phyloP scores from a whole-genome alignment of 64 coral and sea anemone genomes.

The Montipora cactus region DNA sequence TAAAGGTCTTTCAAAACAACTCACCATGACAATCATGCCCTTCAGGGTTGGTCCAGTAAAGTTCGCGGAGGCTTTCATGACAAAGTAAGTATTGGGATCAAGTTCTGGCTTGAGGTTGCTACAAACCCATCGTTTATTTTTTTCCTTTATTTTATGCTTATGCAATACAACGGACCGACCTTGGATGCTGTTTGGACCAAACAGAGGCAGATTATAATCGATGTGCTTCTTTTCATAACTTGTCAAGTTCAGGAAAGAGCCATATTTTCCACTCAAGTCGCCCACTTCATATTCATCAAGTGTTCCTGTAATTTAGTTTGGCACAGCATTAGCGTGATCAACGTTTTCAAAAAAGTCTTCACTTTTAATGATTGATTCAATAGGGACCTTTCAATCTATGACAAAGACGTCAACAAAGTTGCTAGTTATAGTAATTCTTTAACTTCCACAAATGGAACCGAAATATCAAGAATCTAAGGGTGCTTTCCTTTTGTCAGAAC shows the following conservation, averaged over 20 bases:
- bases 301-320: constrained; percentile 61
- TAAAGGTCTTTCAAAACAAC: neutral
- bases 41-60: constrained; percentile 52
- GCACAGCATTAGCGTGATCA: too few relatives aligned
- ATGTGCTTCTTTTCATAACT: neutral
- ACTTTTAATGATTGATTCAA: too few relatives aligned
- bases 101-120: constrained; percentile 48
- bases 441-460: too few relatives aligned
- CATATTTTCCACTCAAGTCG: constrained; percentile 85
- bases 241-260: constrained; percentile 60
- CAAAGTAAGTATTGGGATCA: neutral
- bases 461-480: too few relatives aligned
- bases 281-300: constrained; percentile 90
- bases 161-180: constrained; percentile 84
- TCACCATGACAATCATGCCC: constrained; percentile 63
- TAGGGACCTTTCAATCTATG: too few relatives aligned
- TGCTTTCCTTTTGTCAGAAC: too few relatives aligned
- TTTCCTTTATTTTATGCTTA: constrained; percentile 44
- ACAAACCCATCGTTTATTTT: constrained; percentile 81
- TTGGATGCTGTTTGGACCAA: constrained; percentile 83
- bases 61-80: constrained; percentile 38
- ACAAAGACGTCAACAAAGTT: too few relatives aligned
- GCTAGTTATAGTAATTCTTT: too few relatives aligned
- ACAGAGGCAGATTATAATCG: constrained; percentile 89
- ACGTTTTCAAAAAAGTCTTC: too few relatives aligned